Evolutionary conservation across 2,113 vertebrate genomes (phyloP), one percentile per base, ranked within the genome.

Genomic region (Thermophis baileyi): DNA sequence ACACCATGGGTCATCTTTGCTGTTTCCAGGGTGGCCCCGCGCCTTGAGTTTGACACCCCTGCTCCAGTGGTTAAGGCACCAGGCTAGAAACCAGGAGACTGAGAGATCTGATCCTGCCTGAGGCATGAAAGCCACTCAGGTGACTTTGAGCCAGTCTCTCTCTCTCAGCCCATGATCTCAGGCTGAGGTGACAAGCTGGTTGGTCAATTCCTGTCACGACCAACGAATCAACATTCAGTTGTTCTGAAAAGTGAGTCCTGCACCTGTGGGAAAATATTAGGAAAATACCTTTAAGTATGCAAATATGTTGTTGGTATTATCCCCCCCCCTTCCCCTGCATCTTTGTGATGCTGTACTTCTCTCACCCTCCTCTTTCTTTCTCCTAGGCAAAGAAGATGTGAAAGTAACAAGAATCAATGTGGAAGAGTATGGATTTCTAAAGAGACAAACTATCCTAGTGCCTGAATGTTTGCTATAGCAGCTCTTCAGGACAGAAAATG

Each of bases 351-450:
- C 96, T 35, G 85, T 85, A 47, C 40, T 44, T 63, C 49, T 40
- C 40, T 24, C 12, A 8, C 40, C 35, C 22, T 24, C 85, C n/a
- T 50, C 6, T 18, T 81, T 95, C 86, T 90, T 51, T 95, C 14
- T 74, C 87, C 24, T 95, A 44, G 94, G 93, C 91, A 88, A 35
- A 92, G 93, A 88, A 93, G 93, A 90, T 89, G 93, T 91, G 92
- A 89, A 95, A 53, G 90, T 24, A 9, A 25, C 85, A 87, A 55
- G 92, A 94, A 92, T 50, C 91, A 89, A 91, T 88, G 85, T 94
- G 95, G 92, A 91, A 20, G 24, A 90, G 16, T 60, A 46, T 85
- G 91, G 57, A 55, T 93, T 93, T 92, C 87, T 95, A 94, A 93
- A 91, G 89, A 92, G 11, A 1, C 91, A 24, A 91, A 91, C 40